Evolutionary conservation across 2,888 invertebrate genomes (phyloP), one percentile per base, ranked within the genome.

Genomic region (Trisateles emortualis): DNA sequence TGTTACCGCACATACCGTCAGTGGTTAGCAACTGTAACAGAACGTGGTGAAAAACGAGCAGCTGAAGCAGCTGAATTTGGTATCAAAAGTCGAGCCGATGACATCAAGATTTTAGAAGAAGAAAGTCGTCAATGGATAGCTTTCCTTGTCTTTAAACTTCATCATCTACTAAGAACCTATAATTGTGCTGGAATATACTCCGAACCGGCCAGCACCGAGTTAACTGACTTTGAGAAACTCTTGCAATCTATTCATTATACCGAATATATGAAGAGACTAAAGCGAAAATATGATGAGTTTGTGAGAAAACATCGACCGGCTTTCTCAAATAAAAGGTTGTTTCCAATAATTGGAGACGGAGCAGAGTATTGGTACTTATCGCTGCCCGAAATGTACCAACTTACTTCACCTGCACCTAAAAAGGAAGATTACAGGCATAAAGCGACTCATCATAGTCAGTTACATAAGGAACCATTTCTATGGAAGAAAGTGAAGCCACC

Each of bases 301-400:
- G 91, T 92, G 11, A 80, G 83, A 54, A 90, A 90, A 72, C 80
- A 88, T 60, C 81, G 86, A 38, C 87, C 90, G 10, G 66, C 72
- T 52, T 92, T 90, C 64, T 83, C 87, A 4, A 92, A 91, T 65
- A 90, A 92, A 61, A 79, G 83, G 59, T 67, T 92, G 43, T 92
- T 92, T 68, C 92, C 92, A 4, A 83, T 92, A 56, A 92, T 92
- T 62, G 92, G 92, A 10, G 86, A 91, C 56, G 90, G 92, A 5
- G 72, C 83, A 14, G 91, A 92, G 59, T 92, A 92, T 72, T 92
- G 92, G 92, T 92, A 92, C 69, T 72, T 92, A 60, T 90, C 92
- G 11, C 67, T 92, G 38, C 75, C 90, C n/a, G 92, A 92, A 74
- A 90, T 92, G 90, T 92, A 91, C 57, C 87, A 92, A 58, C 60